Percentiles rank a stretch among this genome's conserved stretches.
phyloP scores from a whole-genome alignment of 2,888 invertebrate species.

The Cryptophagus acutangulus region DNA sequence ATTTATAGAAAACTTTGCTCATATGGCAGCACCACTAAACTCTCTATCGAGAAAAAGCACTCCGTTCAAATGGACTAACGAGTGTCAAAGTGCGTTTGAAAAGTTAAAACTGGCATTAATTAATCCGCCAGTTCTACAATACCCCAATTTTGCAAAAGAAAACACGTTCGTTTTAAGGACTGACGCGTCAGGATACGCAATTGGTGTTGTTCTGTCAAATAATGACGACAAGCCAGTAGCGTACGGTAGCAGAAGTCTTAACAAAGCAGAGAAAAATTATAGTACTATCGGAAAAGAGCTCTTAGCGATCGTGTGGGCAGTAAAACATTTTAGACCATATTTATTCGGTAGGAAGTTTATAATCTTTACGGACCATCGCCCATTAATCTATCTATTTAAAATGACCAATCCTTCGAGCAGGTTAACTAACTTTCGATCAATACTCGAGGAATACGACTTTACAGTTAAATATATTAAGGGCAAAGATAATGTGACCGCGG shows the following conservation, averaged over 20 bases:
- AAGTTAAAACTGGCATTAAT: conserved; percentile 10
- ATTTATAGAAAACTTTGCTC: conserved; percentile 19
- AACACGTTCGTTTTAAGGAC: conserved; percentile 16
- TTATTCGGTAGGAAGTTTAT: conserved; percentile 3
- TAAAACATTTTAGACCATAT: conserved; percentile 20
- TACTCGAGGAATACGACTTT: conserved; percentile 19
- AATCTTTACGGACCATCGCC: conserved; percentile 10
- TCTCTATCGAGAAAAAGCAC: conserved; percentile 17
- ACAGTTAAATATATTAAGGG: conserved; percentile 6
- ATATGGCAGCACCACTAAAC: conserved; percentile 19
- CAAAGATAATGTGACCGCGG: conserved; percentile 13
- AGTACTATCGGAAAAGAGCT: conserved; percentile 14
- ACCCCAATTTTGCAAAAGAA: conserved; percentile 16
- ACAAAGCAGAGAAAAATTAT: conserved; percentile 11
- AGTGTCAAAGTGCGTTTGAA: conserved; percentile 21
- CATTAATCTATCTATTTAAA: conserved; percentile 25
- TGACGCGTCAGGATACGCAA: conserved; percentile 10
- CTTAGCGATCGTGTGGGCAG: conserved; percentile 24
- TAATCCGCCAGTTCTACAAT: conserved; percentile 18
- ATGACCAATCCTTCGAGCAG: conserved; percentile 28
- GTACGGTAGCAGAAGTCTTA: conserved; percentile 7
- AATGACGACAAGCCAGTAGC: conserved; percentile 9
- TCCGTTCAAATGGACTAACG: conserved; percentile 14
- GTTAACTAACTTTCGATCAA: conserved; percentile 25
- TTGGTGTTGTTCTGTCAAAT: conserved; percentile 12